These are phyloP conservation scores for Atrichornis clamosus DNA, from an alignment of 2,113 vertebrate genomes.

Conservation along the genomic window DNA sequence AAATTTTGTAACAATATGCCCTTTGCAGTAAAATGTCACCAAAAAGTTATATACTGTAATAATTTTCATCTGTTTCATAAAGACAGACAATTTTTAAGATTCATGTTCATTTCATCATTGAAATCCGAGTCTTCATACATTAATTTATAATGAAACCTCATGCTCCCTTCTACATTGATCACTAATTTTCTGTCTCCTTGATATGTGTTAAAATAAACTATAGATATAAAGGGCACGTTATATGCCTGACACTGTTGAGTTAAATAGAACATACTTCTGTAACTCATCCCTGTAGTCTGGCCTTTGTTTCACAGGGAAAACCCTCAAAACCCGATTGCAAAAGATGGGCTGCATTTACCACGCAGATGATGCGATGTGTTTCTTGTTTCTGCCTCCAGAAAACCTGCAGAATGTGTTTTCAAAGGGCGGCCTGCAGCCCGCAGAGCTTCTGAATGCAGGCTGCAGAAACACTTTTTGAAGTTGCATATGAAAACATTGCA, in stretches of 20 bases:
- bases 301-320: constrained; percentile 25
- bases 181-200: constrained; percentile 64
- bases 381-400: neutral
- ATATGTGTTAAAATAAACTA: constrained; percentile 71
- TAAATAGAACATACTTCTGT: constrained; percentile 43
- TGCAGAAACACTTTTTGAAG: neutral
- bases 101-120: constrained; percentile 64
- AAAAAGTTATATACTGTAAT: constrained; percentile 64
- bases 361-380: neutral
- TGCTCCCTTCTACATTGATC: constrained; percentile 56
- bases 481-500: neutral
- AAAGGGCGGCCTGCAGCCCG: neutral
- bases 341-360: neutral
- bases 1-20: constrained; percentile 63
- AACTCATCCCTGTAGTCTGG: constrained; percentile 40
- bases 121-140: constrained; percentile 48
- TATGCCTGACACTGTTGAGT: constrained; percentile 47
- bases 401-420: neutral
- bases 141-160: constrained; percentile 67
- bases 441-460: neutral
- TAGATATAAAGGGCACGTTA: constrained; percentile 64
- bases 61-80: constrained; percentile 63
- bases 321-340: neutral
- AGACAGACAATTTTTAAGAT: constrained; percentile 66
- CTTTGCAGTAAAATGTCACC: constrained; percentile 67